Base-by-base conservation (phyloP, 2,888 invertebrate species). In the Drosophila paramelanica region DNA sequence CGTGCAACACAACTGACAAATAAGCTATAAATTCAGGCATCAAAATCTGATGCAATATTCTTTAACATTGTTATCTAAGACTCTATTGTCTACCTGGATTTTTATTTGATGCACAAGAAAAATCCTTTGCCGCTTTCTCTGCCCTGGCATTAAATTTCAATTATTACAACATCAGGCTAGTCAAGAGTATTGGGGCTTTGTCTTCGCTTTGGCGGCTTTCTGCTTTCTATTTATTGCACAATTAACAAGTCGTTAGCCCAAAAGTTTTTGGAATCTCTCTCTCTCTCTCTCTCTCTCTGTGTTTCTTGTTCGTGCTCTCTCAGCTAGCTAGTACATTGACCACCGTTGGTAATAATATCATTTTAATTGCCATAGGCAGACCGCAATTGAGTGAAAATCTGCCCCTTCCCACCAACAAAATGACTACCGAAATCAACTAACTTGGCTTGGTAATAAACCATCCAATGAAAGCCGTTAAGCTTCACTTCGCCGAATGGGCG, bases 161-260 rank as follows among this genome's bases (percentile, higher is more conserved):
- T 84, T 87, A 88, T 84, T 88, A 84, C 89, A 78, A 78, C 89
- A 88, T 80, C 69, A 56, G 53, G 60, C 50, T 25, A 11, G 13
- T 17, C 6, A 41, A 33, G 60, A 49, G 56, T 46, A 36, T 61
- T 67, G 41, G 47, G 55, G 47, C 45, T 51, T 46, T 14, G 50
- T 41, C 14, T 43, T 68, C 27, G 27, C 27, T 27, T 2, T 27
- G 7, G 50, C 57, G 42, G 72, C 77, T 77, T 68, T 70, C 79
- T 56, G 83, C 89, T 84, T 84, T 84, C 84, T 84, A 88, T 87
- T 87, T 78, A 84, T 88, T 88, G 78, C 89, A 87, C 89, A 88
- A 84, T 84, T 84, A 84, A 84, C 84, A 88, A 84, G 79, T 84
- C 84, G 84, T 84, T 84, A 84, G 84, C 64, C 67, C 77, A 79